These are phyloP conservation scores for Perca schrenkii DNA, from an alignment of 2,113 vertebrate species.

Conservation along the genomic window DNA sequence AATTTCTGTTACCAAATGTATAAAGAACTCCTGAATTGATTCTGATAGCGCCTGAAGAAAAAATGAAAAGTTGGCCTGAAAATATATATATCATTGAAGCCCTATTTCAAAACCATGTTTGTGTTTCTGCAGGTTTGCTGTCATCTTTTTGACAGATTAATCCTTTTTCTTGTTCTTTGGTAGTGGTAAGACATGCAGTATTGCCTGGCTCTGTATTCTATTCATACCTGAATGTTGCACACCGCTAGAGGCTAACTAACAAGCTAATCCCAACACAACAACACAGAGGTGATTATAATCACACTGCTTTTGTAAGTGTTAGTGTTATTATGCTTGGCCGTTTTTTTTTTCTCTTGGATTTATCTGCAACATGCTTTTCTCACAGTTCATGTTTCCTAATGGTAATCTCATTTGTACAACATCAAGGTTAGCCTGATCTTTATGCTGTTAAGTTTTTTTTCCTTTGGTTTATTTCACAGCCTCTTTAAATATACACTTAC, in stretches of 20 bases:
- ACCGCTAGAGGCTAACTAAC: slow-evolving; percentile 29
- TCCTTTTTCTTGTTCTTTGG: background rate
- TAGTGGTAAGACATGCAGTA: background rate
- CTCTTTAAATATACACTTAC: background rate
- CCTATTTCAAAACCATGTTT: slow-evolving; percentile 27
- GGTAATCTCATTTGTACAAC: background rate
- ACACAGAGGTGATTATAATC: slow-evolving; percentile 1
- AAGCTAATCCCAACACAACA: background rate
- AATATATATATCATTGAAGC: slow-evolving; percentile 15
- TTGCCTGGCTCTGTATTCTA: slow-evolving; percentile 10
- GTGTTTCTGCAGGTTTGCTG: slow-evolving; percentile 22
- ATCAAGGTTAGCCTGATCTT: background rate
- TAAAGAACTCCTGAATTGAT: background rate
- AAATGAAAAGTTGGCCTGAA: background rate
- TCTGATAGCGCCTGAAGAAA: background rate
- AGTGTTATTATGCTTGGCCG: background rate
- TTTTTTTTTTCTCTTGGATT: slow-evolving; percentile 14
- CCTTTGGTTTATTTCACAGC: background rate
- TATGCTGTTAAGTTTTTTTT: background rate
- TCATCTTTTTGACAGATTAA: slow-evolving; percentile 1
- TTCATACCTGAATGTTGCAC: slow-evolving; percentile 3
- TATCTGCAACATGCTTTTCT: background rate
- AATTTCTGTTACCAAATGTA: background rate
- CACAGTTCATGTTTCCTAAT: slow-evolving; percentile 3
- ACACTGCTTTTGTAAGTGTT: background rate